Conservation (phyloP, 2,888 invertebrate species). For the Colletes collaris region DNA sequence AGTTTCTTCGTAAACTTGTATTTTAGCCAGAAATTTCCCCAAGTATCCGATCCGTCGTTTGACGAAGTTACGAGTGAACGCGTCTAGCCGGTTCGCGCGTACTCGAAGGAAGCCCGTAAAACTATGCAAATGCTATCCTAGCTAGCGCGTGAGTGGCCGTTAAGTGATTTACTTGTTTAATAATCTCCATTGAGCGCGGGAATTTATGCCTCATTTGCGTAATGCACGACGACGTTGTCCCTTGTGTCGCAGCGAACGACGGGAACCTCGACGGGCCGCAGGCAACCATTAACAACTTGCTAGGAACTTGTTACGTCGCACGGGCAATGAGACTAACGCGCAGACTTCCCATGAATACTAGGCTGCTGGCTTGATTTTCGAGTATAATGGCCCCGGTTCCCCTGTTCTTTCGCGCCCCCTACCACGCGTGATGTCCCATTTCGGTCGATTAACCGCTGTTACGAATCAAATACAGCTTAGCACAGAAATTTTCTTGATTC, state of each 20-base stretch:
- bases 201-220: slow-evolving; percentile 75
- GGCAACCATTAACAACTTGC: slow-evolving; percentile 61
- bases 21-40: slow-evolving; percentile 2
- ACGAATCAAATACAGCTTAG: too few relatives aligned
- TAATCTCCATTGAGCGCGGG: slow-evolving; percentile 71
- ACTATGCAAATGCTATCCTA: slow-evolving; percentile 57
- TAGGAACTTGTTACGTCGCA: slow-evolving; percentile 53
- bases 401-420: neutral
- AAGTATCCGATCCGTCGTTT: slow-evolving; percentile 7
- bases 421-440: neutral
- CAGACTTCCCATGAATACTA: slow-evolving; percentile 34
- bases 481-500: too few relatives aligned
- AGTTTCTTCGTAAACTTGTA: neutral
- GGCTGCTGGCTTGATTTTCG: slow-evolving; percentile 5
- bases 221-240: slow-evolving; percentile 63
- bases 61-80: slow-evolving; percentile 3
- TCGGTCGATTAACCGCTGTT: neutral
- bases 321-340: slow-evolving; percentile 31
- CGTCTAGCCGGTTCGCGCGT: neutral
- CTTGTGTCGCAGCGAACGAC: slow-evolving; percentile 25
- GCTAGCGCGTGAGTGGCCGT: slow-evolving; percentile 47
- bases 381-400: neutral
- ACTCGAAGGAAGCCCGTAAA: slow-evolving; percentile 1
- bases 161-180: slow-evolving; percentile 75
- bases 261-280: slow-evolving; percentile 37